phyloP scores from a whole-genome alignment of 1,140 invertebrate genomes.

The Sitobion miscanthi region DNA sequence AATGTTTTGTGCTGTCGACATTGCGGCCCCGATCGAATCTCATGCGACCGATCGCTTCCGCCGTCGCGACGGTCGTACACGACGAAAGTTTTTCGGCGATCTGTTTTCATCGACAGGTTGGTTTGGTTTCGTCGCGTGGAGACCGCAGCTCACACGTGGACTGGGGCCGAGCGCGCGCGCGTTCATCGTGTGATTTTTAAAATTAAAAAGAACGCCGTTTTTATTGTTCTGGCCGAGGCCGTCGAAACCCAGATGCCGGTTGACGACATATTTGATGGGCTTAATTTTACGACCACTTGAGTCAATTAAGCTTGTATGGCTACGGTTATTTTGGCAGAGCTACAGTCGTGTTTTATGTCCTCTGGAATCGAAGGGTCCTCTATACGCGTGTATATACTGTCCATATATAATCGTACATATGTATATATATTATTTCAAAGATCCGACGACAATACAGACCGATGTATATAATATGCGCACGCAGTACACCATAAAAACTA shows the following conservation, averaged over 20 bases:
- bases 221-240: slow-evolving; percentile 25
- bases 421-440: slow-evolving; percentile 12
- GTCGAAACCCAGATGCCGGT: slow-evolving; percentile 49
- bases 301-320: slow-evolving; percentile 53
- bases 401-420: not conserved
- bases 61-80: no score
- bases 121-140: not conserved
- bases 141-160: no score
- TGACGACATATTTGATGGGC: slow-evolving; percentile 56
- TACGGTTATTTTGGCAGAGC: slow-evolving; percentile 53
- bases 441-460: slow-evolving; percentile 35
- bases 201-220: slow-evolving; percentile 45
- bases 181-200: slow-evolving; percentile 33
- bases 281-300: slow-evolving; percentile 57
- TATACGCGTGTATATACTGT: not conserved
- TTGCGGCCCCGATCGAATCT: not conserved
- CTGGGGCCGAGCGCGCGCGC: not conserved
- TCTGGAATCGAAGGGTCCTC: slow-evolving; percentile 51
- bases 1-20: not conserved
- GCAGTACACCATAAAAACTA: slow-evolving; percentile 23
- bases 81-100: not conserved
- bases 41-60: not conserved
- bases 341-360: slow-evolving; percentile 47
- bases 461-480: slow-evolving; percentile 15
- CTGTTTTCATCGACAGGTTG: not conserved